Base-by-base conservation (phyloP, 2,888 invertebrate species). In the Notodonta ziczac region DNA sequence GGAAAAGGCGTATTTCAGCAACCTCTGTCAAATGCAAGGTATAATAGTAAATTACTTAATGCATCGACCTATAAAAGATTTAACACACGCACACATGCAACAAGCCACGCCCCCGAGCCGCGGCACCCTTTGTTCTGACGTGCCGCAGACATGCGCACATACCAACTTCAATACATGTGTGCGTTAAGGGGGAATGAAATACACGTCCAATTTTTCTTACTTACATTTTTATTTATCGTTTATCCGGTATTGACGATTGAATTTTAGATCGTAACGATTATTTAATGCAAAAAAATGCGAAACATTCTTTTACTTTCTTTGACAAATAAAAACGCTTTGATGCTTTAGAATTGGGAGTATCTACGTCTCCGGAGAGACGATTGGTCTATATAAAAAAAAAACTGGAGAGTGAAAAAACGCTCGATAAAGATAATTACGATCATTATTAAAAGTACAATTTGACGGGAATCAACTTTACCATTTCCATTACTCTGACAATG, bases 61-160 rank as follows among this genome's bases (percentile, higher is more conserved):
- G 92, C 92, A 92, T 80, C 90, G 89, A 91, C 89, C 92, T 92
- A 91, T 92, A 90, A 91, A 92, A 92, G 91, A 92, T 92, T 91
- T 90, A 91, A 84, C 84, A 74, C 88, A 84, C 89, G 61, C 87
- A 86, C 86, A 84, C 87, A 76, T 65, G 56, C 79, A 76, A 60
- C 40, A 74, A 14, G 78, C 87, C 89, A 83, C 90, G 83, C 90
- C 90, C 80, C 76, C 74, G 52, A 58, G 65, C 60, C 76, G 72
- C 75, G 81, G 76, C 67, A 76, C 70, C 77, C 87, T 87, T 90
- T 89, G 89, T 89, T 86, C 87, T 81, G 78, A 84, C 80, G 76
- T 69, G 69, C 60, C 14, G 69, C 84, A 88, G 86, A 83, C 84
- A 89, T 86, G 88, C 89, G 87, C 89, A 85, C 53, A 62, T 57